Evolutionary conservation across 2,888 invertebrate genomes (phyloP).

Genomic region (Trachelus stipa): DNA sequence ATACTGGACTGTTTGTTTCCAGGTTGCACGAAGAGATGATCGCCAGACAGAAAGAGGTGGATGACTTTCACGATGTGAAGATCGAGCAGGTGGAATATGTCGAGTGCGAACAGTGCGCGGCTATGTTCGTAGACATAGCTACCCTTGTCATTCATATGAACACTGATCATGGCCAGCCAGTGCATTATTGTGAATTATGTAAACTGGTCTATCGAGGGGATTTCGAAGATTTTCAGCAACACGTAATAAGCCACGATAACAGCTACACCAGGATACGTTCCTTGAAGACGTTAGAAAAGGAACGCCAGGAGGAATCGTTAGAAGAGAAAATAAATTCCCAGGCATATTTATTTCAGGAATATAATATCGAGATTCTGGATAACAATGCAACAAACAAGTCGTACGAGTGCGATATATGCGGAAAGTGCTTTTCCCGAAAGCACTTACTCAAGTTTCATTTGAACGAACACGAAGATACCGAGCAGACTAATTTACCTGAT

Average conservation of each 20-base stretch:
- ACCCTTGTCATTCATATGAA: conserved; percentile 38
- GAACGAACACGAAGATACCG: conserved; percentile 28
- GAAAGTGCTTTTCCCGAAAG: conserved; percentile 38
- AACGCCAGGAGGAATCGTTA: neutral
- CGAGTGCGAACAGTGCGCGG: conserved; percentile 35
- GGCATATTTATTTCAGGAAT: neutral
- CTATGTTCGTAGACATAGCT: conserved; percentile 29
- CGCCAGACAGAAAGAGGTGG: conserved; percentile 12
- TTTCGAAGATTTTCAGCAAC: conserved; percentile 30
- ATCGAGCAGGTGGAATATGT: conserved; percentile 30
- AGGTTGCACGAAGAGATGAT: conserved; percentile 33
- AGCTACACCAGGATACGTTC: neutral
- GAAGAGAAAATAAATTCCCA: neutral
- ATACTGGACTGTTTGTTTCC: conserved; percentile 33
- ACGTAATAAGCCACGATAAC: conserved; percentile 28
- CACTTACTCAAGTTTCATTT: conserved; percentile 40
- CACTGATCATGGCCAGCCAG: conserved; percentile 26
- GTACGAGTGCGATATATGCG: conserved; percentile 39
- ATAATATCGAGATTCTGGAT: neutral
- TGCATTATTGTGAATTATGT: conserved; percentile 38
- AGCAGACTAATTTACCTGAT: conserved; percentile 31
- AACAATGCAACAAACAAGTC: conserved; percentile 12
- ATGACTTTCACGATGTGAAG: conserved; percentile 20
- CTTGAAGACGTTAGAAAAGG: neutral
- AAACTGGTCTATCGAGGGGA: conserved; percentile 31